A percentile compares a stretch with the other conserved stretches of the same genome.
Evolutionary conservation across 2,113 vertebrate species (phyloP).

Genomic region (Alethe diademata): DNA sequence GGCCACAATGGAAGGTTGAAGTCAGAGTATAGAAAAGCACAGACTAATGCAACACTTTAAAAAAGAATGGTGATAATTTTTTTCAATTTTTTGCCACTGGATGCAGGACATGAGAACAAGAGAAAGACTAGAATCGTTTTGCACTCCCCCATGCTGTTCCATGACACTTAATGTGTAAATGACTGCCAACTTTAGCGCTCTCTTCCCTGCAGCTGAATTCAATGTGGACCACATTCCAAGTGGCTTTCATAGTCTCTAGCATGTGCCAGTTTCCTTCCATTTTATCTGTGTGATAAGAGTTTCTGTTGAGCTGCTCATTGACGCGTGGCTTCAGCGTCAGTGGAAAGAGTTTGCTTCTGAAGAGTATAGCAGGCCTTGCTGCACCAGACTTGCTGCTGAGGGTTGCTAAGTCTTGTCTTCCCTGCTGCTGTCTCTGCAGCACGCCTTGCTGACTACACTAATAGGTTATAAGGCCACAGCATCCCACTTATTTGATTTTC

Average conservation of each 20-base stretch:
- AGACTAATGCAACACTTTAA: background rate
- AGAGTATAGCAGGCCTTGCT: background rate
- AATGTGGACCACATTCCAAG: fast-evolving
- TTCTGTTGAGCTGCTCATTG: background rate
- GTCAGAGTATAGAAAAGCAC: background rate
- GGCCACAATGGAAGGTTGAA: background rate
- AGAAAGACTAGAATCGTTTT: background rate
- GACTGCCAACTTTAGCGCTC: background rate
- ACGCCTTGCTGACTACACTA: background rate
- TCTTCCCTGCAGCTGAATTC: background rate
- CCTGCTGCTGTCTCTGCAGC: background rate
- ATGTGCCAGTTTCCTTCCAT: background rate
- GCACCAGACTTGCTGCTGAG: background rate
- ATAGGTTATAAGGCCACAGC: background rate
- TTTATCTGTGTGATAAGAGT: fast-evolving
- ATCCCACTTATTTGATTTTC: background rate
- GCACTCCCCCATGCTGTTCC: background rate
- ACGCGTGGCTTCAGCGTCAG: background rate
- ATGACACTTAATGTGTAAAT: background rate
- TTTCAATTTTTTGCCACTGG: background rate
- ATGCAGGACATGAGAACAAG: background rate
- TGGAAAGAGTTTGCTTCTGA: background rate
- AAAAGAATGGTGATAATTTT: background rate
- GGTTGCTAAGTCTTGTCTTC: background rate
- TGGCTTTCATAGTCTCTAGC: background rate